Conservation (phyloP, 2,888 invertebrate species). For the Leucania comma region DNA sequence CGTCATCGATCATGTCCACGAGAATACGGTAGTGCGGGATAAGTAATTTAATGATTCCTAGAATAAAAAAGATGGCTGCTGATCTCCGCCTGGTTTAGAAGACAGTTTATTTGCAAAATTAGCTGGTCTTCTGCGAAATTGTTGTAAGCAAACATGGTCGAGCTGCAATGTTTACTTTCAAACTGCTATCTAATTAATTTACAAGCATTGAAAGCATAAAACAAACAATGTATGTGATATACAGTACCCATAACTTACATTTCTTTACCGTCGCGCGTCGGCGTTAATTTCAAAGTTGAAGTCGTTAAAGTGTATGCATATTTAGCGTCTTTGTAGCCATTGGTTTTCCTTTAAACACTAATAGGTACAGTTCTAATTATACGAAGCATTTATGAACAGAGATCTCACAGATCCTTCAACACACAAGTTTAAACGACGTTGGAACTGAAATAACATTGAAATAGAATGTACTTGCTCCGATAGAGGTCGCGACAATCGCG, state of each 20-base stretch:
- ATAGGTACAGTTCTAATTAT: constrained; percentile 22
- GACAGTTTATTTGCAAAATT: too few relatives aligned
- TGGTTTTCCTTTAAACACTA: neutral
- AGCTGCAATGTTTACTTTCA: neutral
- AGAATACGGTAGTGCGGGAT: too few relatives aligned
- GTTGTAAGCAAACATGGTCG: too few relatives aligned
- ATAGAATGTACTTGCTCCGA: constrained; percentile 18
- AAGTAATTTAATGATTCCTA: too few relatives aligned
- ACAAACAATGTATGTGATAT: constrained; percentile 32
- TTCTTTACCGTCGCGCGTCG: constrained; percentile 19
- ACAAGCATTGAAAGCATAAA: constrained; percentile 11
- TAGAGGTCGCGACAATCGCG: constrained; percentile 35
- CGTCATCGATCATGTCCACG: too few relatives aligned
- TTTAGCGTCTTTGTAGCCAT: constrained; percentile 10
- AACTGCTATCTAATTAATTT: constrained; percentile 7
- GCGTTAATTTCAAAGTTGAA: constrained; percentile 22
- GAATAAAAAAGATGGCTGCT: too few relatives aligned
- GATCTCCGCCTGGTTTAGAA: too few relatives aligned
- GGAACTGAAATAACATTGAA: constrained; percentile 44
- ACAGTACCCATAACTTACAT: constrained; percentile 16
- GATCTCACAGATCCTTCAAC: constrained; percentile 22
- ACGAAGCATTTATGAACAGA: constrained; percentile 5
- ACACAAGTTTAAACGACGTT: constrained; percentile 32
- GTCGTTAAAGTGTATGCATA: constrained; percentile 15
- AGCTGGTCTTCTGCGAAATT: too few relatives aligned